Evolutionary conservation across 2,797 vertebrate genomes (phyloP), one percentile per base, ranked within the genome.

Genomic region (Columba guinea): DNA sequence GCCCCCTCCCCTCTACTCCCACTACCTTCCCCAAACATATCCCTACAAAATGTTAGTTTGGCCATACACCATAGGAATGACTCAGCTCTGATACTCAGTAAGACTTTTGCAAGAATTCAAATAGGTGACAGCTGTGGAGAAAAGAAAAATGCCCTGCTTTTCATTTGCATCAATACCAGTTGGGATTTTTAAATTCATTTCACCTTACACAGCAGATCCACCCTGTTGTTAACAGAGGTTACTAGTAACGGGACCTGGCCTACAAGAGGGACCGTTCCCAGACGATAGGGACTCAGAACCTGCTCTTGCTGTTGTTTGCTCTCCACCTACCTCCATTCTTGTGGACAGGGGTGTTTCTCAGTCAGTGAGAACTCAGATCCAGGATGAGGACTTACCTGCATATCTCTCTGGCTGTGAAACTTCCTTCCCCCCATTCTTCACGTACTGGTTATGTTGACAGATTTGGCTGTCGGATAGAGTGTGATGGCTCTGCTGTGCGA

Each of bases 21-120:
- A 95, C 94, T 89, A 30, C 41, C 81, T 68, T 90, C 62, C 91
- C 84, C 84, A 92, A 71, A 94, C 80, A 64, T 69, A 93, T 89
- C 78, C 64, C 82, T 56, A 76, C 91, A 94, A 95, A 80, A 83
- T 92, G 90, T 91, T 89, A 17, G 8, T 56, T 95, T 95, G 95
- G 85, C 88, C 82, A 16, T 8, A 27, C 20, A 63, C 46, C 62
- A n/a, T 8, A 64, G 60, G 32, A 92, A 62, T 94, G 95, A 96
- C 65, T 97, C 93, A 95, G 73, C 85, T 80, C 51, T 3, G 3
- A 81, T 46, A 53, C 37, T 78, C 74, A 49, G 39, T 56, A 58
- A 87, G 93, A 80, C 23, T 93, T 77, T 5, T 70, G 60, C 77
- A 93, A 70, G 64, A 85, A 90, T 65, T 90, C 84, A 81, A 62